phyloP scores from a whole-genome alignment of 2,888 invertebrate genomes.

The Hypselothyrea guttata region DNA sequence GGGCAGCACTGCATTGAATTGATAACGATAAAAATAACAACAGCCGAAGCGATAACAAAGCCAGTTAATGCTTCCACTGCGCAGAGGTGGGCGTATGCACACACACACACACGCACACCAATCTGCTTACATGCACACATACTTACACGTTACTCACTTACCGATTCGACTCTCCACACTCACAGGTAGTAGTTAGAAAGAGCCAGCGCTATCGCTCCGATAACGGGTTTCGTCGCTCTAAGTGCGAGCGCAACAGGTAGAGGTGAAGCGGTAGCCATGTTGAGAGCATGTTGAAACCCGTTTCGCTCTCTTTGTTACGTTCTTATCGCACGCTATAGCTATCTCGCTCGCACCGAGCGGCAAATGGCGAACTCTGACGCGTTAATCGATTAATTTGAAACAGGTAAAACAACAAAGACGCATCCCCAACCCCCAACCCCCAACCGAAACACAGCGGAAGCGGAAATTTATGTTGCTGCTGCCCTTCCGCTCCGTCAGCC shows the following conservation, averaged over 20 bases:
- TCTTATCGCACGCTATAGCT: slow-evolving; percentile 9
- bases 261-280: slow-evolving; percentile 27
- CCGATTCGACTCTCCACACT: slow-evolving; percentile 1
- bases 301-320: slow-evolving; percentile 15
- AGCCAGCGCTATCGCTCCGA: slow-evolving; percentile 48
- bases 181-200: slow-evolving; percentile 4
- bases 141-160: slow-evolving; percentile 1
- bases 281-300: slow-evolving; percentile 49
- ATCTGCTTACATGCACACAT: background rate
- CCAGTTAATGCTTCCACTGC: slow-evolving; percentile 62
- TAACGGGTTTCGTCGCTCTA: slow-evolving; percentile 53
- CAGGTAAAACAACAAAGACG: slow-evolving; percentile 58
- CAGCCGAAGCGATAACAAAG: slow-evolving; percentile 55
- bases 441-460: slow-evolving; percentile 46
- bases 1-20: slow-evolving; percentile 73
- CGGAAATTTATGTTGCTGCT: slow-evolving; percentile 69
- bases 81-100: slow-evolving; percentile 63
- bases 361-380: slow-evolving; percentile 51
- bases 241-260: slow-evolving; percentile 66
- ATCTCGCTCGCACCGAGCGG: slow-evolving; percentile 26
- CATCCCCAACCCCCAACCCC: background rate
- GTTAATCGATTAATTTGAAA: too few relatives aligned
- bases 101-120: slow-evolving; percentile 7
- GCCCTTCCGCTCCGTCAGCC: slow-evolving; percentile 47
- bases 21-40: slow-evolving; percentile 58